phyloP scores from a whole-genome alignment of 2,113 vertebrate species.

The Paedocypris sp. region DNA sequence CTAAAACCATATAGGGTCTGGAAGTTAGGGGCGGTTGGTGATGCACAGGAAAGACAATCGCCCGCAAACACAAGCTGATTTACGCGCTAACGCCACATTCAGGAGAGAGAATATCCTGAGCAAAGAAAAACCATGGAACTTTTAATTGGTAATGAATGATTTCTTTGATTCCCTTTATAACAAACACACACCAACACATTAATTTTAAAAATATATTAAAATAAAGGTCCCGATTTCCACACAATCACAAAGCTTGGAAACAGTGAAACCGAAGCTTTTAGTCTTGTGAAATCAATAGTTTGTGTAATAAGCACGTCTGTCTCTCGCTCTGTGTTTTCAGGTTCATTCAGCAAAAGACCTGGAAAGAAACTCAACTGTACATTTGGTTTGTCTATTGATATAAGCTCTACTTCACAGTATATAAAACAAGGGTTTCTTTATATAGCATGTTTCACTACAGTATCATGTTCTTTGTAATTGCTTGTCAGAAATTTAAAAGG shows the following conservation, averaged over 20 bases:
- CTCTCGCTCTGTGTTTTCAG: neutral
- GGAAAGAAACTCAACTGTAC: slow-evolving; percentile 37
- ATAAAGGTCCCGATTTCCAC: slow-evolving; percentile 24
- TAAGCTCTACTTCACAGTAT: slow-evolving; percentile 55
- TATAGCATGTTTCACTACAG: slow-evolving; percentile 49
- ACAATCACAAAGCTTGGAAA: slow-evolving; percentile 9
- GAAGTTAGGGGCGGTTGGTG: no score
- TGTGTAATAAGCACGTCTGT: neutral
- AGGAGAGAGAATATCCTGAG: neutral
- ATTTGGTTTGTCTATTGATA: slow-evolving; percentile 50
- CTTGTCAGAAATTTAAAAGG: slow-evolving; percentile 45
- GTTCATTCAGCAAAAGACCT: slow-evolving; percentile 28
- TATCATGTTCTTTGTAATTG: slow-evolving; percentile 48
- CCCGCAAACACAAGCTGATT: no score
- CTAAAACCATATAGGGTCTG: no score
- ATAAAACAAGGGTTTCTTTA: slow-evolving; percentile 46
- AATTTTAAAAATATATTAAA: slow-evolving; percentile 14
- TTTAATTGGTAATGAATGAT: neutral
- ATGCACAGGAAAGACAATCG: no score
- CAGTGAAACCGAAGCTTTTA: neutral
- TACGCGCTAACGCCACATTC: neutral
- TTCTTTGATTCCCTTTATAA: slow-evolving; percentile 15
- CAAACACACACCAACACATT: slow-evolving; percentile 21
- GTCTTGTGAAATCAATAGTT: slow-evolving; percentile 22
- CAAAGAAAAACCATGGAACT: neutral